Conservation (phyloP, 2,113 vertebrate genomes). For the Channa maculata region DNA sequence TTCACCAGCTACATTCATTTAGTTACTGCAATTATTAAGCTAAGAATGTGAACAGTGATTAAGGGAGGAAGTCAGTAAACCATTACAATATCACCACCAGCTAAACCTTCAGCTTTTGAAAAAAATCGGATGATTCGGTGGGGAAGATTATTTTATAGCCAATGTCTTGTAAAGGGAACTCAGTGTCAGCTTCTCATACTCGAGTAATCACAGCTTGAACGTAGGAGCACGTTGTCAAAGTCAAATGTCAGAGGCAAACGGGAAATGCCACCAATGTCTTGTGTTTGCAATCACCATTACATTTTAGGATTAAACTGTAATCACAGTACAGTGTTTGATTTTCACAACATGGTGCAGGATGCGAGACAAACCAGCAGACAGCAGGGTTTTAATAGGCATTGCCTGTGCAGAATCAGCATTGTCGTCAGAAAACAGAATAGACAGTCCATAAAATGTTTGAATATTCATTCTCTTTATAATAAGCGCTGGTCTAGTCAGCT, state of each 20-base stretch:
- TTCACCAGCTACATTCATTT: too few species aligned
- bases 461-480: not conserved
- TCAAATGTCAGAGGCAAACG: not conserved
- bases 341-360: not conserved
- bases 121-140: not conserved
- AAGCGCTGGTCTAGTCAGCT: not conserved
- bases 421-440: constrained; percentile 4
- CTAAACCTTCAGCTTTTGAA: not conserved
- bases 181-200: constrained; percentile 4
- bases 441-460: not conserved
- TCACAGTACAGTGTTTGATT: not conserved
- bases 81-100: too few species aligned
- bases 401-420: constrained; percentile 4
- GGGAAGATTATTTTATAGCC: constrained; percentile 8
- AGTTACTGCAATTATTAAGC: not conserved
- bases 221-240: not conserved
- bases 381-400: constrained; percentile 27
- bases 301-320: constrained; percentile 3
- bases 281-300: not conserved
- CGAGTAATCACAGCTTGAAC: constrained; percentile 7
- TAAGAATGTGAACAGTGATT: too few species aligned
- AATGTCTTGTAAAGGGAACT: constrained; percentile 12
- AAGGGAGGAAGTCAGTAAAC: too few species aligned
- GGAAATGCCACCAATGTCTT: not conserved
- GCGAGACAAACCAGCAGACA: not conserved